phyloP scores from a whole-genome alignment of 92 coral and sea anemone species.

The Actinostola sp. region DNA sequence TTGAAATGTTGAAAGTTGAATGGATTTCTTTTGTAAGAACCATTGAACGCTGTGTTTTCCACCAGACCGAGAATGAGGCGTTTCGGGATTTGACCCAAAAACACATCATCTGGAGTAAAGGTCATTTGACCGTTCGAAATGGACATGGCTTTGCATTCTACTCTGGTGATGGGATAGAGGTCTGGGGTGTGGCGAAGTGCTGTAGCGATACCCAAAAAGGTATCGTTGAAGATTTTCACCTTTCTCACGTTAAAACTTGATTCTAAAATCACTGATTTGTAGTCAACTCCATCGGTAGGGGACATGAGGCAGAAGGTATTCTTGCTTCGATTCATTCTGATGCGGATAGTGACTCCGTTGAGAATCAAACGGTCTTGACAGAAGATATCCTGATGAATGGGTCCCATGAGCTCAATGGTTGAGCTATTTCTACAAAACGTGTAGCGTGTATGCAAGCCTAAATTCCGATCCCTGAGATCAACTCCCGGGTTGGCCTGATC shows the following conservation, averaged over 20 bases:
- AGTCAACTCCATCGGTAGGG: constrained; percentile 27
- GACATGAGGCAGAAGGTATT: constrained; percentile 59
- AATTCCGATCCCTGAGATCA: constrained; percentile 5
- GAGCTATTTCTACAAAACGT: constrained; percentile 23
- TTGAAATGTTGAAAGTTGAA: constrained; percentile 50
- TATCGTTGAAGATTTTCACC: constrained; percentile 18
- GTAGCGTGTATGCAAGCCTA: constrained; percentile 34
- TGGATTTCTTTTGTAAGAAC: constrained; percentile 37
- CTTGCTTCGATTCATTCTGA: constrained; percentile 56
- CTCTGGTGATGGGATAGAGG: constrained; percentile 59
- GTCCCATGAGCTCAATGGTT: constrained; percentile 36
- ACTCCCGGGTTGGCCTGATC: constrained; percentile 12
- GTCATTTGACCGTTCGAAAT: constrained; percentile 43
- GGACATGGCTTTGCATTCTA: constrained; percentile 49
- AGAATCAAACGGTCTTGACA: constrained; percentile 33
- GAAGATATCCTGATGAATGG: constrained; percentile 44
- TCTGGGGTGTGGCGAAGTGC: constrained; percentile 36
- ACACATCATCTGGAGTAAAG: constrained; percentile 51
- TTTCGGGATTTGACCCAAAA: constrained; percentile 47
- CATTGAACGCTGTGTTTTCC: constrained; percentile 49
- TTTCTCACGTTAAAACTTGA: constrained; percentile 54
- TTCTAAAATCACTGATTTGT: constrained; percentile 57
- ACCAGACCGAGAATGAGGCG: constrained; percentile 44
- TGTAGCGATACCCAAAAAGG: constrained; percentile 23
- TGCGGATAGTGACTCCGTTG: constrained; percentile 44